A percentile compares a stretch with the other conserved stretches of the same genome.
Conservation (phyloP, 1,140 invertebrate species). For the Psilanteris sp. region DNA sequence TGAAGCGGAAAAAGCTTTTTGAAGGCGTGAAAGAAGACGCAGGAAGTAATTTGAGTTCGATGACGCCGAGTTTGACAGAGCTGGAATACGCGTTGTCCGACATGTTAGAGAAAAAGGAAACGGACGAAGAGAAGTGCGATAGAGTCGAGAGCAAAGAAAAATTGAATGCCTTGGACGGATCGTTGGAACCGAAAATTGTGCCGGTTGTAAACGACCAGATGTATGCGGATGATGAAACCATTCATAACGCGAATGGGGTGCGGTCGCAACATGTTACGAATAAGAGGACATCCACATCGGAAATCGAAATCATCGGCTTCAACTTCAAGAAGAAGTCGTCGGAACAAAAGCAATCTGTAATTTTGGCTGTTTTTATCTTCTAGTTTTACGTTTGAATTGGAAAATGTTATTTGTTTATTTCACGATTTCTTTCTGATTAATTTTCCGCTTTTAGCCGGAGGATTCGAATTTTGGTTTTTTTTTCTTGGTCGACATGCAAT, state of each 20-base stretch:
- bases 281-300: conserved; percentile 40
- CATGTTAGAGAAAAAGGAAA: conserved; percentile 75
- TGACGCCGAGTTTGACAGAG: conserved; percentile 77
- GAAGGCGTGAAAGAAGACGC: conserved; percentile 62
- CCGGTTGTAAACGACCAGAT: conserved; percentile 38
- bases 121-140: conserved; percentile 47
- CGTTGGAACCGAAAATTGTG: conserved; percentile 67
- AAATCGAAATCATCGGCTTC: conserved; percentile 60
- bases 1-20: conserved; percentile 67
- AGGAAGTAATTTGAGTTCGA: conserved; percentile 73
- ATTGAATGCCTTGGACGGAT: conserved; percentile 8
- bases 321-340: conserved; percentile 60
- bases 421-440: no score
- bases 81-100: conserved; percentile 75
- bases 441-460: no score
- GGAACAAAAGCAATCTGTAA: conserved; percentile 37
- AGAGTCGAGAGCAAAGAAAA: conserved; percentile 27
- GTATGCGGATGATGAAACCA: conserved; percentile 27
- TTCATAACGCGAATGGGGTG: conserved; percentile 15
- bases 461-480: no score
- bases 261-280: conserved; percentile 23
- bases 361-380: conserved; percentile 7
- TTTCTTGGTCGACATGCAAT: no score
- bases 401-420: no score
- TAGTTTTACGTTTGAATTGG: no score